A percentile compares a stretch with the other conserved stretches of the same genome.
Conservation (phyloP, 2,888 invertebrate genomes). For the Iphiclides podalirius region DNA sequence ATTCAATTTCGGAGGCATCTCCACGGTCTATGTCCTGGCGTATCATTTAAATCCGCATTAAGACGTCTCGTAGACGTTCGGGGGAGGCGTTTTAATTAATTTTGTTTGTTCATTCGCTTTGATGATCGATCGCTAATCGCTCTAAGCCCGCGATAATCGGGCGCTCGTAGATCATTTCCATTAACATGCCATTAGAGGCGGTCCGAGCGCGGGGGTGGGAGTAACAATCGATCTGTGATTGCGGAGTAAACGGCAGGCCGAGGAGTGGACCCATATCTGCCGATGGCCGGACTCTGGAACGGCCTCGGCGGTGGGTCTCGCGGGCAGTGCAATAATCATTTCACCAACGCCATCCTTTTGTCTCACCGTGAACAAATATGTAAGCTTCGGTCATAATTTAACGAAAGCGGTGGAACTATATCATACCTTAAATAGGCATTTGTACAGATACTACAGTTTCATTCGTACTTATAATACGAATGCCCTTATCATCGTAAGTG, state of each 20-base stretch:
- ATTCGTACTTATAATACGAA: no score
- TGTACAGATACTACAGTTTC: no score
- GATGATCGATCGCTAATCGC: constrained; percentile 34
- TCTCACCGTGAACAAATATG: no score
- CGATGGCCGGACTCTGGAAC: no score
- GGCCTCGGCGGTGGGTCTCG: no score
- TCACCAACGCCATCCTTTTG: no score
- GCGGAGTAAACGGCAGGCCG: constrained; percentile 4
- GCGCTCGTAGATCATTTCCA: constrained; percentile 33
- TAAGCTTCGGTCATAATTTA: no score
- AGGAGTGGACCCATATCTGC: no score
- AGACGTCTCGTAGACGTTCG: constrained; percentile 2
- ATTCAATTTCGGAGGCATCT: not conserved
- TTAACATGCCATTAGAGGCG: constrained; percentile 31
- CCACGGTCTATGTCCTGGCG: not conserved
- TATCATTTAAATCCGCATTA: constrained; percentile 13
- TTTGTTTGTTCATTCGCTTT: constrained; percentile 29
- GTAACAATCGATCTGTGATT: constrained; percentile 4
- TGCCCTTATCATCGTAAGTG: no score
- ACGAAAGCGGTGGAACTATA: no score
- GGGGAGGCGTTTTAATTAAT: constrained; percentile 28
- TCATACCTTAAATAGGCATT: no score
- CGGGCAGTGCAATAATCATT: no score
- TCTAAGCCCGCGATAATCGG: constrained; percentile 33
- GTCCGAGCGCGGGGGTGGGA: constrained; percentile 5